These are phyloP conservation scores for Drosophila paramelanica DNA, from an alignment of 2,888 invertebrate genomes.

Conservation along the genomic window DNA sequence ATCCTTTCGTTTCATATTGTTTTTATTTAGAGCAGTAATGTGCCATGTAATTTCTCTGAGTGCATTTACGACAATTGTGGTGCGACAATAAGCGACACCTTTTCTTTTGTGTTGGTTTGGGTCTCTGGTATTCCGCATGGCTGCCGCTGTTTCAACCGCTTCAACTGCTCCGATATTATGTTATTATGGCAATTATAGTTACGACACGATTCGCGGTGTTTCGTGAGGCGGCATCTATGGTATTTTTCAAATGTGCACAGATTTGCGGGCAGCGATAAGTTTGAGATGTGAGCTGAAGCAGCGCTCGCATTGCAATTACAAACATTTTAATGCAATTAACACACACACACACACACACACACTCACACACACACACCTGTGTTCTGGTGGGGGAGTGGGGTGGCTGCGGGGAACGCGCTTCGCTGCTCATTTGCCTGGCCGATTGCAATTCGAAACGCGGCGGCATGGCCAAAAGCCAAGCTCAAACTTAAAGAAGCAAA, in stretches of 20 bases:
- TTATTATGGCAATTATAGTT: constrained; percentile 81
- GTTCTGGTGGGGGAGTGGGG: constrained; percentile 16
- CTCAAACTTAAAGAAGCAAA: constrained; percentile 46
- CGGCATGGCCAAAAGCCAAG: constrained; percentile 61
- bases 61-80: constrained; percentile 14
- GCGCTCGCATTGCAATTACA: constrained; percentile 75
- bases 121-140: constrained; percentile 35
- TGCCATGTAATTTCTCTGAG: constrained; percentile 17
- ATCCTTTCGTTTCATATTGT: too few species aligned
- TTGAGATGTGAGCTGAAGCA: constrained; percentile 22
- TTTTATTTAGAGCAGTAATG: background rate
- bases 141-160: constrained; percentile 6
- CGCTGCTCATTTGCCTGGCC: constrained; percentile 72
- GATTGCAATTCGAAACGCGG: constrained; percentile 73
- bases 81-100: constrained; percentile 59
- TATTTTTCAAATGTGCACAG: constrained; percentile 62
- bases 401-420: constrained; percentile 12
- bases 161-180: constrained; percentile 67
- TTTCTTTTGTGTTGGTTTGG: constrained; percentile 15
- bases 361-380: constrained; percentile 41
- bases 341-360: constrained; percentile 68
- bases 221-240: constrained; percentile 71
- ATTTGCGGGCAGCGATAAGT: constrained; percentile 52
- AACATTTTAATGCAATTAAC: constrained; percentile 84
- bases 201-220: constrained; percentile 66